Conservation (phyloP, 1,140 invertebrate species). For the Amyelois transitella region DNA sequence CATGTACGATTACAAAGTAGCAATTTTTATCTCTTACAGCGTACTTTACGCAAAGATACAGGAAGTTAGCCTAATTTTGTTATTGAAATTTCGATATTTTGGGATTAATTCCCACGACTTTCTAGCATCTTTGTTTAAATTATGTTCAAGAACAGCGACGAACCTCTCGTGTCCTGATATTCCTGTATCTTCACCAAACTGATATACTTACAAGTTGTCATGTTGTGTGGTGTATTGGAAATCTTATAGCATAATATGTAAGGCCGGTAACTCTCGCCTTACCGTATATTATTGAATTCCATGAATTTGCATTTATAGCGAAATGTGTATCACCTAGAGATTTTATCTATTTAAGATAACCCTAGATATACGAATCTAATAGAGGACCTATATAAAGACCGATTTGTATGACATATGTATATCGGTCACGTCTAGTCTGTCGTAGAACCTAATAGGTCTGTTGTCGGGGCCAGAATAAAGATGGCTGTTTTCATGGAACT, state of each 20-base stretch:
- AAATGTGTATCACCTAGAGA: conserved; percentile 71
- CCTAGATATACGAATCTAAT: conserved; percentile 60
- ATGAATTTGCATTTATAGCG: conserved; percentile 74
- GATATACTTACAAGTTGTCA: neutral
- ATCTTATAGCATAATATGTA: conserved; percentile 68
- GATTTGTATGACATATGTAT: conserved; percentile 54
- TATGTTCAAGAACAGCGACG: no score
- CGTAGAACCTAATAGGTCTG: conserved; percentile 37
- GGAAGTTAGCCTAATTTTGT: no score
- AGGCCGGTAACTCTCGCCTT: conserved; percentile 44
- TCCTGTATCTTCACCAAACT: neutral
- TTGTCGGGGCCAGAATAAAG: conserved; percentile 29
- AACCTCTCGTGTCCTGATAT: neutral
- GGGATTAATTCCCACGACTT: no score
- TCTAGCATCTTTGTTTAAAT: neutral
- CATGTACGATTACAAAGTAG: no score
- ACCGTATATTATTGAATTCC: conserved; percentile 69
- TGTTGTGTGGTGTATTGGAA: conserved; percentile 24
- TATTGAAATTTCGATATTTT: no score
- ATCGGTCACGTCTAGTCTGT: conserved; percentile 69
- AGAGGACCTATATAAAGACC: conserved; percentile 51
- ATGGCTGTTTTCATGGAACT: no score
- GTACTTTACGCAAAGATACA: no score
- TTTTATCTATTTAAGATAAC: conserved; percentile 71
- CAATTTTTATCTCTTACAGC: no score